Base-by-base conservation (phyloP, 2,113 vertebrate species). In the Zosterops borbonicus region DNA sequence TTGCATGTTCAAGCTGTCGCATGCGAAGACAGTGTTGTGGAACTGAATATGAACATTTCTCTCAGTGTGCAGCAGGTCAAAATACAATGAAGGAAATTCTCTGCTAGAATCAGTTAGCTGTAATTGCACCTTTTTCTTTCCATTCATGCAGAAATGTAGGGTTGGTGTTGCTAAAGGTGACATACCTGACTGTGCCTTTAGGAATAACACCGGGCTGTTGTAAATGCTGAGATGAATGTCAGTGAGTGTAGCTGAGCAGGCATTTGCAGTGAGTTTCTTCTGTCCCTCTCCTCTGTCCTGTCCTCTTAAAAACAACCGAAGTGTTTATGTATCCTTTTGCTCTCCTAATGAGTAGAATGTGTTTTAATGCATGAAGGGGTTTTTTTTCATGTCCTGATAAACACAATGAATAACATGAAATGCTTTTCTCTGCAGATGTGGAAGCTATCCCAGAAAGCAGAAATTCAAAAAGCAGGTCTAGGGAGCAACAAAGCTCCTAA, bases 341-440 rank as follows among this genome's bases (percentile, higher is more conserved):
- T 92, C 70, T 94, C 91, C 84, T 87, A 56, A 78, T 89, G 58
- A 90, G 82, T 87, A 90, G 83, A 84, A 86, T 90, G 71, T 96
- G 27, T 96, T 91, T 94, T 94, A 92, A 95, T 96, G 93, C 94
- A 89, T 97, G 94, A 95, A 69, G 82, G 65, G 1, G 7, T 92
- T 92, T 87, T 87, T 39, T 91, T 94, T 86, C 21, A 12, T 91
- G 94, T 96, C 93, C 92, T 98, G 97, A 76, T 96, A 59, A 97
- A 97, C 97, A 94, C 89, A 96, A 94, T 97, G 95, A 98, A 97
- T 99, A 98, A 98, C 96, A 82, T 98, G 84, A 98, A 98, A 98
- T 99, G 97, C 99, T 99, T 99, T 99, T 99, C 98, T 99, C 99
- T 98, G 98, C 99, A 99, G 99, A 99, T 99, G 98, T 99, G 98